Conservation (phyloP, 2,888 invertebrate species). For the Pammene fasciana region DNA sequence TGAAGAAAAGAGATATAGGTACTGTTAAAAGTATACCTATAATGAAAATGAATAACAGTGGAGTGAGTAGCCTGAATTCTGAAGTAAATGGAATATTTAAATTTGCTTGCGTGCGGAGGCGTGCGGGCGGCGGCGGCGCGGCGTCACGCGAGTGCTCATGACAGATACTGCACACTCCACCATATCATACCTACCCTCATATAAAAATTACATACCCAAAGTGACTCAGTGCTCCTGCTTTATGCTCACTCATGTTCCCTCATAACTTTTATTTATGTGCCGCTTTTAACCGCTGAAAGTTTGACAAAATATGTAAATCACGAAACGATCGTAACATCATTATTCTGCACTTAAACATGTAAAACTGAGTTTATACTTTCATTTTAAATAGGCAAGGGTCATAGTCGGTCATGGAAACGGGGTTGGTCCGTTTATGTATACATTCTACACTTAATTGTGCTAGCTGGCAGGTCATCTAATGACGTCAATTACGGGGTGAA, state of each 20-base stretch:
- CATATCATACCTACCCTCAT: slow-evolving; percentile 39
- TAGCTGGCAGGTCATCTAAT: slow-evolving; percentile 41
- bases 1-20: not conserved
- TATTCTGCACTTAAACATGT: slow-evolving; percentile 15
- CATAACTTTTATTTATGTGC: slow-evolving; percentile 17
- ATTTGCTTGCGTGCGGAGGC: slow-evolving; percentile 53
- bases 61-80: slow-evolving; percentile 18
- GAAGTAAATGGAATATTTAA: slow-evolving; percentile 51
- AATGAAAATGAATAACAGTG: slow-evolving; percentile 9
- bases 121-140: slow-evolving; percentile 52
- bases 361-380: not conserved
- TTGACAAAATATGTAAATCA: slow-evolving; percentile 2
- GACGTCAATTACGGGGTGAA: slow-evolving; percentile 74
- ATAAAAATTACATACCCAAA: slow-evolving; percentile 36
- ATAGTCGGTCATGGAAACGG: slow-evolving; percentile 30
- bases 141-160: slow-evolving; percentile 64
- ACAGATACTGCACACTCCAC: slow-evolving; percentile 50
- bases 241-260: slow-evolving; percentile 13
- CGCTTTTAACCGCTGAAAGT: not conserved
- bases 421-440: slow-evolving; percentile 25
- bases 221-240: slow-evolving; percentile 19
- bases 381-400: slow-evolving; percentile 2
- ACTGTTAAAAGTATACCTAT: slow-evolving; percentile 22
- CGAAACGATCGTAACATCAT: slow-evolving; percentile 4
- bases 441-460: slow-evolving; percentile 29